These are phyloP conservation scores for Rynchops niger DNA, from an alignment of 2,113 vertebrate genomes.

Conservation along the genomic window DNA sequence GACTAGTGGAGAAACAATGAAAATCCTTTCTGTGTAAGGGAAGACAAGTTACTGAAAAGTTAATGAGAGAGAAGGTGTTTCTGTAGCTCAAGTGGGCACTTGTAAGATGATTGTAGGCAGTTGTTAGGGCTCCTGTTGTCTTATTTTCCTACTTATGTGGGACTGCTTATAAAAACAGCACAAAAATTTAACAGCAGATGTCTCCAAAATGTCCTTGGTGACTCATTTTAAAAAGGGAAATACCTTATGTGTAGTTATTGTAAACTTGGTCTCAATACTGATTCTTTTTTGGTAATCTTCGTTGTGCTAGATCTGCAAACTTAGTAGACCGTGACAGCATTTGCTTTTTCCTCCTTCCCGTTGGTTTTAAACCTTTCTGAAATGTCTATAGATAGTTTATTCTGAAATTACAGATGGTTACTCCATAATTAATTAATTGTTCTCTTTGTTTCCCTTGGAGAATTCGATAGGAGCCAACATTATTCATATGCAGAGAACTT, in stretches of 20 bases:
- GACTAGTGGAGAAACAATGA: background rate
- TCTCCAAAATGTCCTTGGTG: background rate
- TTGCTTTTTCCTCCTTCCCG: background rate
- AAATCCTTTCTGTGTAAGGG: background rate
- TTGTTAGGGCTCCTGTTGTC: background rate
- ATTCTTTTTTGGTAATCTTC: background rate
- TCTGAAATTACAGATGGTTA: background rate
- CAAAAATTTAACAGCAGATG: background rate
- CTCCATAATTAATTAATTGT: background rate
- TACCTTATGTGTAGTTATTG: background rate
- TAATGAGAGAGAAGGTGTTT: background rate
- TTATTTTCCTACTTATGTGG: background rate
- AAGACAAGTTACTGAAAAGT: background rate
- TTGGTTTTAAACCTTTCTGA: background rate
- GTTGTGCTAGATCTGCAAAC: background rate
- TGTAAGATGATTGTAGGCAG: background rate
- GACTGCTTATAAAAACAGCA: background rate
- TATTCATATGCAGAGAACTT: background rate
- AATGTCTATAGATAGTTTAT: background rate
- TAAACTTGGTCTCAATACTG: background rate
- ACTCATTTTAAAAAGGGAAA: constrained; percentile 17
- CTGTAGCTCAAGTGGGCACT: background rate
- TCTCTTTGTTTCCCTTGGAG: background rate
- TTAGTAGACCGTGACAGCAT: background rate
- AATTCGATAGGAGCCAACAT: fast-evolving